Evolutionary conservation across 2,797 vertebrate species (phyloP).

Genomic region (Pseudochromis fuscus): DNA sequence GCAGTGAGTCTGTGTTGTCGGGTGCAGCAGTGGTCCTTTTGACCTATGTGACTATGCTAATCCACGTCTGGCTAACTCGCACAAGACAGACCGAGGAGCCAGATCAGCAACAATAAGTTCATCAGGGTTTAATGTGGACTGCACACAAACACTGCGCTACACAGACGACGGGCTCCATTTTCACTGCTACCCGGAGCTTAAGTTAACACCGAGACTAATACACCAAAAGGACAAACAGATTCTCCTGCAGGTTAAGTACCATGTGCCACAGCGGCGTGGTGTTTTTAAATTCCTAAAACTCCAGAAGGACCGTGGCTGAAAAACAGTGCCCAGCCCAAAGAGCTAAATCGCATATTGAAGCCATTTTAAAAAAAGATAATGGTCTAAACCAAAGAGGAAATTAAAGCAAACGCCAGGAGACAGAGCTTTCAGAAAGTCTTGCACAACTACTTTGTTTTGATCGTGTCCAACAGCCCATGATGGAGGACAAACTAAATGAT

Average conservation of each 20-base stretch:
- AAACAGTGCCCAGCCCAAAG: background rate
- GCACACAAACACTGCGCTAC: background rate
- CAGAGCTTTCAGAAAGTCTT: background rate
- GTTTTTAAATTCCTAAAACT: background rate
- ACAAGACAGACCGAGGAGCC: slow-evolving; percentile 25
- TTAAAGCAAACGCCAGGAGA: slow-evolving; percentile 23
- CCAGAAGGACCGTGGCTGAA: background rate
- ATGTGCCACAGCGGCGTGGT: too few relatives aligned
- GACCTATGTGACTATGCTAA: slow-evolving; percentile 26
- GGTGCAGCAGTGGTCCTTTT: background rate
- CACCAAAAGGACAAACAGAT: background rate
- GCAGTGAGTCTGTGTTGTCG: too few relatives aligned
- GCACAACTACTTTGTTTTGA: background rate
- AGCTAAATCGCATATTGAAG: background rate
- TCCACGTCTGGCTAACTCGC: slow-evolving; percentile 38
- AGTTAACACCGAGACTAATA: slow-evolving; percentile 34
- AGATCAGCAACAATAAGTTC: slow-evolving; percentile 11
- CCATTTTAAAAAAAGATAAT: background rate
- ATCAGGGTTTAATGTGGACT: slow-evolving; percentile 39
- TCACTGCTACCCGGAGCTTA: slow-evolving; percentile 11
- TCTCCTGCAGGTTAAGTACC: background rate
- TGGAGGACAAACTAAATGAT: background rate
- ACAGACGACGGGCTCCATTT: background rate
- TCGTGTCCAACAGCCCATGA: slow-evolving; percentile 8
- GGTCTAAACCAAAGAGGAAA: background rate